phyloP scores from a whole-genome alignment of 2,888 invertebrate species.

The Epinotia brunnichana region DNA sequence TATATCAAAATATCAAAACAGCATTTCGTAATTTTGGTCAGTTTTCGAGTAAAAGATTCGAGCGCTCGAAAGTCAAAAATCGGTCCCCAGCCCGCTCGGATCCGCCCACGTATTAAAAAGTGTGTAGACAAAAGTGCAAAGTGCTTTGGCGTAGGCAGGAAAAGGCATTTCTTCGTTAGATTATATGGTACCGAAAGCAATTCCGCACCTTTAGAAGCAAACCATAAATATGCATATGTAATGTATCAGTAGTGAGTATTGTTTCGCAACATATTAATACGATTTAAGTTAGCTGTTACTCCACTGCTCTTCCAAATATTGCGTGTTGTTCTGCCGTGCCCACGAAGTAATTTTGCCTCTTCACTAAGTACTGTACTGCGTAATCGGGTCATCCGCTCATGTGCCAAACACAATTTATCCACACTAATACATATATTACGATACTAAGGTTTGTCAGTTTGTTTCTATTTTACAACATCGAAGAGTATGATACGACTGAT shows the following conservation, averaged over 20 bases:
- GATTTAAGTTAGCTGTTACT: slow-evolving; percentile 19
- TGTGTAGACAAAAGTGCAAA: no score
- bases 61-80: no score
- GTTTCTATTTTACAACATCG: not conserved
- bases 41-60: no score
- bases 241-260: not conserved
- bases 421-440: not conserved
- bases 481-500: not conserved
- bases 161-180: not conserved
- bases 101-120: no score
- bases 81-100: no score
- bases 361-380: slow-evolving; percentile 32
- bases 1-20: no score
- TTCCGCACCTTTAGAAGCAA: not conserved
- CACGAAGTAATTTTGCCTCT: slow-evolving; percentile 32
- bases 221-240: not conserved
- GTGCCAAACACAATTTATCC: slow-evolving; percentile 10
- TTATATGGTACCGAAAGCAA: not conserved
- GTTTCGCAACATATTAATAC: slow-evolving; percentile 13
- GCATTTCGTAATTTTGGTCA: no score
- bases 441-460: slow-evolving; percentile 1
- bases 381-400: slow-evolving; percentile 33
- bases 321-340: slow-evolving; percentile 7
- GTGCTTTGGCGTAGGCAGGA: no score
- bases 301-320: slow-evolving; percentile 32